These are phyloP conservation scores for Colossoma macropomum DNA, from an alignment of 2,113 vertebrate species.

Conservation along the genomic window DNA sequence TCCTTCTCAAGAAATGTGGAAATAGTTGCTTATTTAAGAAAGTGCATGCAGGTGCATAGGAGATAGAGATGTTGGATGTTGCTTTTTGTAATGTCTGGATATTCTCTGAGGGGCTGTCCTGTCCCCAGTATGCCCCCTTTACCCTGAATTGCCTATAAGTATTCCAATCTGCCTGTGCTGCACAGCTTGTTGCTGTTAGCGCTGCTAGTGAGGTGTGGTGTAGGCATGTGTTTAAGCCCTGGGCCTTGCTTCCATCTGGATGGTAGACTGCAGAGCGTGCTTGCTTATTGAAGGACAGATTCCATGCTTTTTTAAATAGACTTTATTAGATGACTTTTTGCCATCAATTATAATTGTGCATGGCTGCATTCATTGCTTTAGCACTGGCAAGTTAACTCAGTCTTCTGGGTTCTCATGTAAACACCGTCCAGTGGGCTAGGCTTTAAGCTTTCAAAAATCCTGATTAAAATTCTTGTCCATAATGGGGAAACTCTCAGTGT, in stretches of 20 bases:
- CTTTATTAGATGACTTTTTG: not conserved
- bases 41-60: not conserved
- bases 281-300: not conserved
- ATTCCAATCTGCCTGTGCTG: not conserved
- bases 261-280: not conserved
- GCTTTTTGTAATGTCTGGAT: not conserved
- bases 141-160: constrained; percentile 8
- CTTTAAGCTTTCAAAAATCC: no score
- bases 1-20: not conserved
- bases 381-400: not conserved
- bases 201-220: constrained; percentile 9
- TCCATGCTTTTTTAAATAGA: no score
- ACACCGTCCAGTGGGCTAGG: no score
- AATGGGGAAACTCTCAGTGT: no score
- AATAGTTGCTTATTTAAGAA: not conserved
- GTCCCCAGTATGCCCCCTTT: constrained; percentile 1
- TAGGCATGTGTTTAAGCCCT: constrained; percentile 24
- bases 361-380: not conserved
- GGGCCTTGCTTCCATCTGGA: constrained; percentile 31
- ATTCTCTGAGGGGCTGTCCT: constrained; percentile 14
- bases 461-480: no score
- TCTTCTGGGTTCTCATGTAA: not conserved
- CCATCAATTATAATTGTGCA: constrained; percentile 7
- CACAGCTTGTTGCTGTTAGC: constrained; percentile 16
- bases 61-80: not conserved